Base-by-base conservation (phyloP, 2,113 vertebrate genomes). In the Prunella himalayana region DNA sequence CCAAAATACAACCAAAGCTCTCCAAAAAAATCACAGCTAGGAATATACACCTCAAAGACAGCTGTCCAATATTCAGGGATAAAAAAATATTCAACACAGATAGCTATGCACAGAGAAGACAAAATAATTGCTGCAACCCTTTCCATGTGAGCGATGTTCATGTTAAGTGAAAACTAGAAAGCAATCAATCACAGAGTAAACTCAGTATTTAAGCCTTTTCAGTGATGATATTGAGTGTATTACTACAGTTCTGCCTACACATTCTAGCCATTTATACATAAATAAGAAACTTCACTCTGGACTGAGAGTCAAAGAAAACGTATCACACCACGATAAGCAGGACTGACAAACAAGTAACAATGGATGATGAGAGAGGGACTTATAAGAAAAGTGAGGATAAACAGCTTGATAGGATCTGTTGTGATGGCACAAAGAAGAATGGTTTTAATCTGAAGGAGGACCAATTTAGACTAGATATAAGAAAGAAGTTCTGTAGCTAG, bases 101-200 rank as follows among this genome's bases (percentile, higher is more conserved):
- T 31, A 81, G n/a, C 56, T 79, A 35, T 23, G 37, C 61, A 65
- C 20, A 69, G 44, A 78, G 64, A 84, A 87, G 41, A 87, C 8
- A 86, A 90, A 92, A 80, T 69, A 92, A 86, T 80, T 73, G 37
- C 75, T 92, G 53, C 45, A 63, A 39, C 30, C 28, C 30, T 65
- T 60, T 50, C 70, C 30, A 22, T 9, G 15, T n/a, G 9, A 91
- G 23, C 0, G 0, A 72, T 30, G 59, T 20, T 91, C 42, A 49
- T 33, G 39, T 53, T 72, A 61, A 31, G 9, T 41, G 41, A 85
- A 86, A 76, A 60, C 28, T 54, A 70, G 56, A 86, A 73, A 88
- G 28, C 1, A 4, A 12, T 41, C 65, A 64, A 44, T 92, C 66
- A 85, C 35, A 30, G 15, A 82, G 33, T 37, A 25, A 91, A 79